Evolutionary conservation across 2,797 vertebrate genomes (phyloP), one percentile per base, ranked within the genome.

Genomic region (Microctenopoma stevenorrisi): DNA sequence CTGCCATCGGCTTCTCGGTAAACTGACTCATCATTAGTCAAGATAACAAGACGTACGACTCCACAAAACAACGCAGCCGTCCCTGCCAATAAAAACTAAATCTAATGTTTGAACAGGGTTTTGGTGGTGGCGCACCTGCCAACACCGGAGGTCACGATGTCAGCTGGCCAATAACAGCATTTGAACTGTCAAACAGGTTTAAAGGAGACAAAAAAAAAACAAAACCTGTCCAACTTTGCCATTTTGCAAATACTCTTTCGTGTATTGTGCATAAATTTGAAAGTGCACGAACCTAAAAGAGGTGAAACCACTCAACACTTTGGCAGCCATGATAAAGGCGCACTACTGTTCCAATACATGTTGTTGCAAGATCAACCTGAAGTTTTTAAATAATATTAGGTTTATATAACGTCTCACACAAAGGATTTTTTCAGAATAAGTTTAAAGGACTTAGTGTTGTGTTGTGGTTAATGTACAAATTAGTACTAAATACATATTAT

Each of bases 171-270:
- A 60, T 71, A 51, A 15, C 25, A 26, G 47, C 50, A 51, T 83
- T 83, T 79, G 61, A 37, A 44, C 22, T 66, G 64, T 81, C 70
- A 56, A 68, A 56, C 72, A 74, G 68, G 75, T 81, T 71, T 64
- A 38, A 30, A 43, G 44, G 44, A 73, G 64, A 48, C 53, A 16
- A 58, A 59, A 49, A 56, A 47, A 40, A 46, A 62, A 25, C 4
- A 52, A 47, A 82, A 53, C 44, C 30, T 25, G 0, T 61, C 63
- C 40, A 56, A 33, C 8, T 47, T 22, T 25, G 16, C 47, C 22
- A 25, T 55, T 71, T 56, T 47, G 30, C n/a, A 42, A 56, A 43
- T 25, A 14, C 14, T 4, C 16, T 37, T 56, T 59, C 61, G 54
- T n/a, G 37, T 50, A 22, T 38, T 40, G 7, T 15, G 26, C 43